phyloP scores from a whole-genome alignment of 2,888 invertebrate genomes.

The Rotaria socialis region DNA sequence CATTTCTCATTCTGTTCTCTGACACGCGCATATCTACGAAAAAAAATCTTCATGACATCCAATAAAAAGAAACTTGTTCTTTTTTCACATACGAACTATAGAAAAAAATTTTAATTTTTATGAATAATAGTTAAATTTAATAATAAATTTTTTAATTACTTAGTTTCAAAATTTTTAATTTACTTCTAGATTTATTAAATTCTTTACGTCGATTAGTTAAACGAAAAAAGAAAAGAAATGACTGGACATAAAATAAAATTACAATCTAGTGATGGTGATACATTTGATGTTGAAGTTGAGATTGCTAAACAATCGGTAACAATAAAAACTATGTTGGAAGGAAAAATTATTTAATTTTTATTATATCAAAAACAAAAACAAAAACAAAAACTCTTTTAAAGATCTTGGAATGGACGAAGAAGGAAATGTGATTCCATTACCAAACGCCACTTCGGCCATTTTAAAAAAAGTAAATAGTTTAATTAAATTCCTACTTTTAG shows the following conservation, averaged over 20 bases:
- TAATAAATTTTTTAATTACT: no score
- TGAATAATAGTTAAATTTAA: no score
- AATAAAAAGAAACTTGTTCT: no score
- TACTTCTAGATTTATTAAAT: neutral
- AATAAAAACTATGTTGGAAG: slow-evolving; percentile 92
- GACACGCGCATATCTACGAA: no score
- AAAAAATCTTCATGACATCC: no score
- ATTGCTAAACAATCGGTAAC: slow-evolving; percentile 95
- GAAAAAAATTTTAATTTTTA: no score
- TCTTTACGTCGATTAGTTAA: neutral
- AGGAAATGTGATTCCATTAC: slow-evolving; percentile 81
- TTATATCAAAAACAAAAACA: neutral
- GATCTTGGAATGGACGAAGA: slow-evolving; percentile 64
- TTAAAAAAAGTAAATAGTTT: slow-evolving; percentile 71
- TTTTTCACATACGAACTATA: no score
- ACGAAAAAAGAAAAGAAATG: neutral
- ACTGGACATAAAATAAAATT: slow-evolving; percentile 71
- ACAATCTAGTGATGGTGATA: slow-evolving; percentile 88
- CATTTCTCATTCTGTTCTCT: no score
- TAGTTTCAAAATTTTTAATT: no score
- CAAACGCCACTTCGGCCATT: slow-evolving; percentile 94
- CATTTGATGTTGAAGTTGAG: slow-evolving; percentile 90
- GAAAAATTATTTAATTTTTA: slow-evolving; percentile 58
- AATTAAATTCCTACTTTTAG: no score
- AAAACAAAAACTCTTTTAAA: slow-evolving; percentile 46